These are phyloP conservation scores for Hyalella azteca DNA, from an alignment of 2,888 invertebrate genomes.

Conservation along the genomic window DNA sequence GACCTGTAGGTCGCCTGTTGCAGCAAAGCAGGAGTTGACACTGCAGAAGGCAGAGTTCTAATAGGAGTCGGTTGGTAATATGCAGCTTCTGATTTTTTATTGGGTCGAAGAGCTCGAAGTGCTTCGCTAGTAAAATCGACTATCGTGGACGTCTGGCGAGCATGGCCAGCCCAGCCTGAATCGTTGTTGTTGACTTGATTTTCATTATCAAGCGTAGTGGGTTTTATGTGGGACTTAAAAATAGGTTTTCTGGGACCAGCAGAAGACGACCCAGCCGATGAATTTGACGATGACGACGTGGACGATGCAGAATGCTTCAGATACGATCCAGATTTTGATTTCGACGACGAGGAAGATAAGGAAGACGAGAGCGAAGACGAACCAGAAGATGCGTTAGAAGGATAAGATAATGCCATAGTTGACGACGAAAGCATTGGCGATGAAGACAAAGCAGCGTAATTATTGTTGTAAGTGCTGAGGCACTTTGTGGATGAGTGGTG, in stretches of 20 bases:
- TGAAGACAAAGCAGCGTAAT: background rate
- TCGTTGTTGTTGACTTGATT: constrained; percentile 10
- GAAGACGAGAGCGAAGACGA: constrained; percentile 10
- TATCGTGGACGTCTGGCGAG: constrained; percentile 62
- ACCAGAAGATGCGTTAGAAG: background rate
- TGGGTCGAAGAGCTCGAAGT: constrained; percentile 59
- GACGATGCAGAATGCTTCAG: constrained; percentile 25
- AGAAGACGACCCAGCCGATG: background rate
- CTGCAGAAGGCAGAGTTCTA: constrained; percentile 35
- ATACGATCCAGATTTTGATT: constrained; percentile 25
- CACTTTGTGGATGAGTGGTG: constrained; percentile 32
- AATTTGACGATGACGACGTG: background rate
- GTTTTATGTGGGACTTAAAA: constrained; percentile 24
- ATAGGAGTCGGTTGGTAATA: constrained; percentile 46
- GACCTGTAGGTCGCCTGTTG: constrained; percentile 7
- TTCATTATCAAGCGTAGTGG: constrained; percentile 20
- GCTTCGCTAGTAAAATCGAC: constrained; percentile 62
- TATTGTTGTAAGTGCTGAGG: constrained; percentile 26
- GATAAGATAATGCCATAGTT: constrained; percentile 22
- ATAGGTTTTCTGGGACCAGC: background rate
- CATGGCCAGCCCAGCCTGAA: constrained; percentile 49
- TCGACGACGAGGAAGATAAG: background rate
- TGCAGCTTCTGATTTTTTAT: constrained; percentile 48
- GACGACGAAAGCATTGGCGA: constrained; percentile 10
- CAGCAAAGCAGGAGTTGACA: constrained; percentile 27